Conservation (phyloP, 2,113 vertebrate genomes). For the Crocuta crocuta region DNA sequence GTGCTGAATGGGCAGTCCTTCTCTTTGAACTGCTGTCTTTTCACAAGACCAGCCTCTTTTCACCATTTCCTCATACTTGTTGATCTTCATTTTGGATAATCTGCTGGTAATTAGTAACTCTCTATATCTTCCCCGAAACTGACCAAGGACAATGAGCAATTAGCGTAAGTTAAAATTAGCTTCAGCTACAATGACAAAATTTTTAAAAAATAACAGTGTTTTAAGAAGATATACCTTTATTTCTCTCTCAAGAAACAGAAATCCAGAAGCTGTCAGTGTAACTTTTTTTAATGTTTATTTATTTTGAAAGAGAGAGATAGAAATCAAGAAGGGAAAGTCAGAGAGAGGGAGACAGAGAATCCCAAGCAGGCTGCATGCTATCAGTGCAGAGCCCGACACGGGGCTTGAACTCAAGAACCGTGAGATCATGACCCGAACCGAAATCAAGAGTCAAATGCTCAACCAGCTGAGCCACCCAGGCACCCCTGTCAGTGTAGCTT, state of each 20-base stretch:
- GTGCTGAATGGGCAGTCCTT: background rate
- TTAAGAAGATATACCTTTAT: background rate
- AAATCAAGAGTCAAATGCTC: too few relatives aligned
- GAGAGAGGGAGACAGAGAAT: too few relatives aligned
- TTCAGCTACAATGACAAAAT: background rate
- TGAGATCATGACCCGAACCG: too few relatives aligned
- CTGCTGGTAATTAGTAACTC: background rate
- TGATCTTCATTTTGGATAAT: background rate
- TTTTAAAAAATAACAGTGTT: background rate
- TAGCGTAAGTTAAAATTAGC: background rate
- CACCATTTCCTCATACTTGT: background rate
- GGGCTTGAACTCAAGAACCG: too few relatives aligned
- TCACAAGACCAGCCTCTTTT: background rate
- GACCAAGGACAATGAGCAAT: background rate
- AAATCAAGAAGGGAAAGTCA: too few relatives aligned
- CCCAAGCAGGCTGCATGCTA: too few relatives aligned
- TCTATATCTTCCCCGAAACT: background rate
- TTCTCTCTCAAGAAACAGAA: conserved; percentile 22
- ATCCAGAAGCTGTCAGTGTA: background rate
- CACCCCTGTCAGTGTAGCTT: background rate
- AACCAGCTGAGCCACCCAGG: too few relatives aligned
- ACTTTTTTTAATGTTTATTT: too few relatives aligned
- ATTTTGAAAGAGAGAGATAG: too few relatives aligned
- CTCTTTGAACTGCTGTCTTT: background rate
- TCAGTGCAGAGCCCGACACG: too few relatives aligned